Percentiles rank a stretch among this genome's conserved stretches.
Evolutionary conservation across 2,888 invertebrate species (phyloP).

Genomic region (Trissolcus brochymenae): DNA sequence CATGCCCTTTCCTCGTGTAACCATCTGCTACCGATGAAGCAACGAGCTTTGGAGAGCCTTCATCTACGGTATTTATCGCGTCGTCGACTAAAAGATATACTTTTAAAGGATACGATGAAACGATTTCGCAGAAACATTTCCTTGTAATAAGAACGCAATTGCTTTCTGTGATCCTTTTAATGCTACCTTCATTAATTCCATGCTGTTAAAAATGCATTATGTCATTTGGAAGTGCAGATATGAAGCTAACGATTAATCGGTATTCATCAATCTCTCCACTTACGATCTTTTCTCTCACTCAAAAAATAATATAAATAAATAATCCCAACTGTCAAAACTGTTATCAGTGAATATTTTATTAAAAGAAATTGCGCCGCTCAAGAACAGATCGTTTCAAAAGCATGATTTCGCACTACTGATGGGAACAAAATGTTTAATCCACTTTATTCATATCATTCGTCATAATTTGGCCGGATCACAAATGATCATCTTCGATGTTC

Average conservation of each 20-base stretch:
- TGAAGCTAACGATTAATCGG: slow-evolving; percentile 18
- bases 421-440: slow-evolving; percentile 21
- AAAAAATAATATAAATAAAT: background rate
- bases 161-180: slow-evolving; percentile 38
- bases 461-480: slow-evolving; percentile 26
- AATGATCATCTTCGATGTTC: slow-evolving; percentile 32
- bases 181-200: slow-evolving; percentile 24
- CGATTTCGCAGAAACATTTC: slow-evolving; percentile 48
- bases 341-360: too few relatives aligned
- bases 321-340: background rate
- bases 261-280: background rate
- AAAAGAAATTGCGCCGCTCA: too few relatives aligned
- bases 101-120: slow-evolving; percentile 52
- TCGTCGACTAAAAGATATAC: slow-evolving; percentile 41
- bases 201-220: slow-evolving; percentile 15
- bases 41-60: slow-evolving; percentile 48
- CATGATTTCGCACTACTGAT: slow-evolving; percentile 3
- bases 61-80: slow-evolving; percentile 50
- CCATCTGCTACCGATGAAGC: slow-evolving; percentile 59
- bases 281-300: too few relatives aligned
- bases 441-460: slow-evolving; percentile 30
- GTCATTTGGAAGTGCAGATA: slow-evolving; percentile 11
- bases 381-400: too few relatives aligned
- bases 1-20: slow-evolving; percentile 37
- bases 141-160: slow-evolving; percentile 34